Evolutionary conservation across 2,113 vertebrate genomes (phyloP), one percentile per base, ranked within the genome.

Genomic region (Xyrauchen texanus): DNA sequence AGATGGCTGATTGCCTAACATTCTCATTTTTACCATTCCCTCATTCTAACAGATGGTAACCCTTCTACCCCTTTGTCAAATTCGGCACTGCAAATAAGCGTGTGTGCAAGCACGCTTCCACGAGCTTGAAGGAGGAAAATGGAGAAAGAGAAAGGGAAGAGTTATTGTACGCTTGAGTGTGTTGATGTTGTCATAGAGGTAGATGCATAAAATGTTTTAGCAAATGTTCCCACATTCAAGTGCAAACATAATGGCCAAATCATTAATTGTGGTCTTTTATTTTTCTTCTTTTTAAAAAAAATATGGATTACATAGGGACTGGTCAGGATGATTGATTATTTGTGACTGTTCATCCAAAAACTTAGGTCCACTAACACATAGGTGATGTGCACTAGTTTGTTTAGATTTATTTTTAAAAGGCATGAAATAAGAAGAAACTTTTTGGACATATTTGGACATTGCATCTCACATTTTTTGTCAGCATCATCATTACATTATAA

Each of bases 1-100:
- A 87, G 86, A 86, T 86, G 87, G 87, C 86, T 85, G 80, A 87
- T 82, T 85, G 83, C 79, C 81, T 86, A 83, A 85, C 80, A 86
- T 85, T 83, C 71, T 83, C 77, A 80, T 82, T 85, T 86, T 86
- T 80, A 80, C 70, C n/a, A 77, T 76, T 82, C 82, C 73, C 75
- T 65, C 55, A 70, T 79, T 81, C 60, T 72, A 82, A 81, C 84
- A 87, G 86, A 87, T 87, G 86, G 83, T 86, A 84, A 77, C 81
- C 81, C 76, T 76, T 80, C 81, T 55, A 72, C 76, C 71, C 49
- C 76, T 42, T 76, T 67, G 53, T 66, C 15, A 49, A 75, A 44
- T 70, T 80, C 75, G 51, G 69, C 51, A 49, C 68, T 55, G 75
- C 77, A 85, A 85, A 85, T 81, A 86, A 82, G 64, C 57, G 51